Base-by-base conservation (phyloP, 2,113 vertebrate species). In the Neopipo cinnamomea region DNA sequence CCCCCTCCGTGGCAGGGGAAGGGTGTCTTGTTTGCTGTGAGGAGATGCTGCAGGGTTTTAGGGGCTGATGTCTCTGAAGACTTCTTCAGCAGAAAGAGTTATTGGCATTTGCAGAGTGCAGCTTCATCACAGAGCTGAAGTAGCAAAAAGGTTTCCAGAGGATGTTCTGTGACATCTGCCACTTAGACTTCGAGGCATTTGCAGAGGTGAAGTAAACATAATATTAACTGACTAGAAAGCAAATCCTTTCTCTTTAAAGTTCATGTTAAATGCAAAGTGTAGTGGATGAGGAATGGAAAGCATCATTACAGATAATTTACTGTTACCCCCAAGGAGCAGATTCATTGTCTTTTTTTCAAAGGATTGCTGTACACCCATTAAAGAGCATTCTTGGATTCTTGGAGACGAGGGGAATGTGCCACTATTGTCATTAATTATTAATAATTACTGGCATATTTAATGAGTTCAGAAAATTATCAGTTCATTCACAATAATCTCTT, bases 401-500 rank as follows among this genome's bases (percentile, higher is more conserved):
- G 13, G 37, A 52, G 44, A 73, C 66, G 28, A 86, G 55, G 30
- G 24, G 37, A 74, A 88, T 86, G 65, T 77, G 68, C 35, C 50
- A 35, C 58, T 82, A 46, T 85, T 94, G 11, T 53, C 49, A 82
- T 94, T 95, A 94, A 96, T 94, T 95, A 93, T 96, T 96, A 88
- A 91, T 92, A 94, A 93, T 76, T 93, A 14, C 66, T 86, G 71
- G 76, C 68, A 93, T 95, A 73, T 91, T 96, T 95, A 96, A 95
- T 82, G 91, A 92, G 53, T 84, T 91, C 52, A 42, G 50, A 93
- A 94, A 92, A 88, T n/a, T 8, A 96, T 95, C 53, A 23, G 63
- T 87, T 91, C 27, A 75, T 90, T 94, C 85, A 76, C 56, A 91
- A 82, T 70, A 86, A 88, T 56, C 44, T 89, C 71, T 79, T 83